Evolutionary conservation across 2,797 vertebrate genomes (phyloP), one percentile per base, ranked within the genome.

Genomic region (Hylomyscus alleni): DNA sequence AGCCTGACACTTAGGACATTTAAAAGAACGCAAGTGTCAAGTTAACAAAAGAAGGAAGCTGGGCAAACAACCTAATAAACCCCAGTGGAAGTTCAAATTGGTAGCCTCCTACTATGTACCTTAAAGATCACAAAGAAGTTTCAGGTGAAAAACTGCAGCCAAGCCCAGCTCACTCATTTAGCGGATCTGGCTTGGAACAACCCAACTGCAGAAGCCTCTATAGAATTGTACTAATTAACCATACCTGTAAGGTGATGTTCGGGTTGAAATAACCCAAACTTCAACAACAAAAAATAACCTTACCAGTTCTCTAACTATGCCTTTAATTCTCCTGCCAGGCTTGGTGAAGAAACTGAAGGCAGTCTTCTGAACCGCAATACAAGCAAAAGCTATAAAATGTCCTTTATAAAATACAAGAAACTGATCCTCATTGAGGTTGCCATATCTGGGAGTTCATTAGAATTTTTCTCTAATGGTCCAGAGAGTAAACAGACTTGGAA

Each of bases 11-110:
- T 56, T 77, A 78, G 24, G 65, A 34, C 24, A 82, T 90, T 95
- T 91, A 90, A 78, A 95, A 96, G 60, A 97, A 96, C 44, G 78
- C 9, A 93, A 88, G 31, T 50, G 9, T 89, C 65, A 93, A 87
- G n/a, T 89, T 93, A 94, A 93, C 24, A 52, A 94, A 93, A 88
- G 31, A 72, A 95, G 73, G 44, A 95, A 96, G 85, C 58, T 86
- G 34, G 62, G 50, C 62, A 94, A 91, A 89, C 78, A 94, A 95
- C 78, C 93, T 77, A 91, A 89, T 88, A 92, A 89, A 95, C 52
- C 90, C 80, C 22, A 50, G 65, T 78, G 72, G 76, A 93, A 83
- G 34, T 69, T 72, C 62, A 72, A 58, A 44, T 93, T 88, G 58
- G 54, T 3, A 95, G 40, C 40, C 62, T 96, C 77, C 82, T 65